These are phyloP conservation scores for Ophthalmolycus amberensis DNA, from an alignment of 2,113 vertebrate genomes.

Conservation along the genomic window DNA sequence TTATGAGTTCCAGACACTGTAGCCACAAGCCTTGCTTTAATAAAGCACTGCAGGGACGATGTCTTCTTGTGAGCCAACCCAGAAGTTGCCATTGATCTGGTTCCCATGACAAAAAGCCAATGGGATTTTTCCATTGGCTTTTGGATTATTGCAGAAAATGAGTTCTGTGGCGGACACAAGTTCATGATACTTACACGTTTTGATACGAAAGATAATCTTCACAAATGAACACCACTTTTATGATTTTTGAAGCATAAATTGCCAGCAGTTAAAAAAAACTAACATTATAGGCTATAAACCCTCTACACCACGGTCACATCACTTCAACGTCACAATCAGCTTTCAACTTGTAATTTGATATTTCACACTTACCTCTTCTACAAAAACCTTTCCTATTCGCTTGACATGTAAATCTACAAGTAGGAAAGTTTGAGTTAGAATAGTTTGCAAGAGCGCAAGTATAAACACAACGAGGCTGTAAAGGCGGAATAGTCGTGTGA, in stretches of 20 bases:
- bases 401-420: not conserved
- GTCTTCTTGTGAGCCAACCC: not conserved
- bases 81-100: not conserved
- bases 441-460: not conserved
- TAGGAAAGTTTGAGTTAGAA: not conserved
- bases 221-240: not conserved
- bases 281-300: not conserved
- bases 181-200: not conserved
- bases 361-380: not conserved
- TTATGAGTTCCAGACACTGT: slow-evolving; percentile 10
- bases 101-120: not conserved
- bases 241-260: not conserved
- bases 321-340: not conserved
- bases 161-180: not conserved
- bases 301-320: not conserved
- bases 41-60: not conserved
- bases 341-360: not conserved
- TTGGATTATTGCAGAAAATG: not conserved
- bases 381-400: not conserved
- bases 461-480: not conserved
- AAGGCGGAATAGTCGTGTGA: not conserved
- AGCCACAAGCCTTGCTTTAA: slow-evolving; percentile 13
- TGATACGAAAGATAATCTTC: not conserved
- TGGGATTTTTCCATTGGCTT: not conserved
- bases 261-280: not conserved